These are phyloP conservation scores for Girardia tigrina DNA, from an alignment of 2,888 invertebrate species.

Conservation along the genomic window DNA sequence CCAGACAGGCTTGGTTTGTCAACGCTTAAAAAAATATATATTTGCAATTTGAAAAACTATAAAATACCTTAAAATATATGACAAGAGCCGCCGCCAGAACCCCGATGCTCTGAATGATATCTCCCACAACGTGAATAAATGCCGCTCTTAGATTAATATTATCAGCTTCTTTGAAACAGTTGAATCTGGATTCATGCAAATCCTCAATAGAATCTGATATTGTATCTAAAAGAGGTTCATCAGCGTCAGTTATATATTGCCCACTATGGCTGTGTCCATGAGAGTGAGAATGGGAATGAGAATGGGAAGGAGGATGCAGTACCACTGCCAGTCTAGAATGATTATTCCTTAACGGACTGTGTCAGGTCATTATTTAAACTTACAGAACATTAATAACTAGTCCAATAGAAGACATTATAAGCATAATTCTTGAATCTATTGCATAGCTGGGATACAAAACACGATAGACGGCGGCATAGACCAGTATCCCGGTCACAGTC, in stretches of 20 bases:
- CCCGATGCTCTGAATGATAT: slow-evolving; percentile 81
- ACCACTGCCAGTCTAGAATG: slow-evolving; percentile 79
- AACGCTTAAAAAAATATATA: no score
- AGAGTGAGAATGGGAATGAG: slow-evolving; percentile 60
- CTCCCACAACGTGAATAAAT: slow-evolving; percentile 85
- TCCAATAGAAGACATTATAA: slow-evolving; percentile 81
- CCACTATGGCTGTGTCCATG: slow-evolving; percentile 58
- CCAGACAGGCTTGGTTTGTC: no score
- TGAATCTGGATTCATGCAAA: neutral
- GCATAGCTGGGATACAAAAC: slow-evolving; percentile 68
- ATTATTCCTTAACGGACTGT: no score
- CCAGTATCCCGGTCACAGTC: slow-evolving; percentile 86
- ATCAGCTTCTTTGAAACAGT: slow-evolving; percentile 45
- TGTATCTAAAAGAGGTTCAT: neutral
- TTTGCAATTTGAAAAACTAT: no score
- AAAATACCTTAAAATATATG: slow-evolving; percentile 73
- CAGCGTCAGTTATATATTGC: slow-evolving; percentile 38
- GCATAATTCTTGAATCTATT: slow-evolving; percentile 65
- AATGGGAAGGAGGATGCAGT: slow-evolving; percentile 67
- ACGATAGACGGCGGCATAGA: slow-evolving; percentile 79
- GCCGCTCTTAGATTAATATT: slow-evolving; percentile 70
- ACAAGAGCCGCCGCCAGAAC: slow-evolving; percentile 77
- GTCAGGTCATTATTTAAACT: no score
- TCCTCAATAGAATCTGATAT: neutral
- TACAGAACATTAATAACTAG: slow-evolving; percentile 84